Evolutionary conservation across 2,797 vertebrate genomes (phyloP).

Genomic region (Sebastes hubbsi): DNA sequence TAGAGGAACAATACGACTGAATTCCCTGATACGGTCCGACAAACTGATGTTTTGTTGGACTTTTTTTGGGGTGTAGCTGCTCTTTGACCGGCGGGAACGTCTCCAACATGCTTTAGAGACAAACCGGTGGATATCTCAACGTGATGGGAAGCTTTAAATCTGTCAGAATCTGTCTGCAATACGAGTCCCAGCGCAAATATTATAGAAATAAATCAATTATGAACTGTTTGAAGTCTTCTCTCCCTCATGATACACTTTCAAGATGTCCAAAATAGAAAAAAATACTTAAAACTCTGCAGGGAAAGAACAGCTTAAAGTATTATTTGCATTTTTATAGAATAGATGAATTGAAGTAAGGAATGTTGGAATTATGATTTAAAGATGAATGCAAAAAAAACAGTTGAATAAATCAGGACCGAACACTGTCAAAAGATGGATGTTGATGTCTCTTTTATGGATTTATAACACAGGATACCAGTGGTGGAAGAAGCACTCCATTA

Average conservation of each 20-base stretch:
- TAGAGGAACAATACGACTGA: not conserved
- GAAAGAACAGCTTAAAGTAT: not conserved
- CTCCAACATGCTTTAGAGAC: constrained; percentile 17
- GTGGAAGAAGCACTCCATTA: not conserved
- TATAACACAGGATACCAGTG: not conserved
- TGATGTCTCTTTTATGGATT: not conserved
- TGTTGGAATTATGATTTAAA: not conserved
- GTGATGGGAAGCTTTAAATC: constrained; percentile 16
- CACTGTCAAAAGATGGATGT: not conserved
- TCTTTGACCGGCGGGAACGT: not conserved
- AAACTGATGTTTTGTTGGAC: not conserved
- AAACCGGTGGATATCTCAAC: constrained; percentile 8
- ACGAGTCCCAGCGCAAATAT: not conserved
- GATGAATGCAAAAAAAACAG: not conserved
- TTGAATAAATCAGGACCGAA: not conserved
- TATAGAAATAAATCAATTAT: constrained; percentile 9
- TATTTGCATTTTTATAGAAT: not conserved
- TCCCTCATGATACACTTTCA: not conserved
- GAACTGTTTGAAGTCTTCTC: not conserved
- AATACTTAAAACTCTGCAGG: not conserved
- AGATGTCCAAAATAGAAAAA: not conserved
- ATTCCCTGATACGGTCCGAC: not conserved
- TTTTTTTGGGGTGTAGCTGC: not conserved
- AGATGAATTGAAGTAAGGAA: not conserved
- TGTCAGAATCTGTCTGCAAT: not conserved